These are phyloP conservation scores for Rhimphoctona megacephalus DNA, from an alignment of 2,888 invertebrate genomes.

Conservation along the genomic window DNA sequence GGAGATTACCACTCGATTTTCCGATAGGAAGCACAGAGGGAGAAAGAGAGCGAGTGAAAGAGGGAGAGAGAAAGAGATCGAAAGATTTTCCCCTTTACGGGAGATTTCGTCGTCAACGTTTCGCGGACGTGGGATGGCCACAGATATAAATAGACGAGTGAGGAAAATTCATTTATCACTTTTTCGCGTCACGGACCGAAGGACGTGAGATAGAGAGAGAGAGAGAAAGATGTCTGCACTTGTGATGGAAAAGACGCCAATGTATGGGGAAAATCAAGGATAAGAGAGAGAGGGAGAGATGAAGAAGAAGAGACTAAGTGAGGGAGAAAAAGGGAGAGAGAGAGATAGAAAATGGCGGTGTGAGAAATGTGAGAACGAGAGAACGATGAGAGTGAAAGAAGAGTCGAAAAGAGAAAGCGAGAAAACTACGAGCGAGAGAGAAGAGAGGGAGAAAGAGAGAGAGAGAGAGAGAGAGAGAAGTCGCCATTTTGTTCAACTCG, in stretches of 20 bases:
- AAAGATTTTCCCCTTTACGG: conserved; percentile 27
- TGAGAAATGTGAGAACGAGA: conserved; percentile 33
- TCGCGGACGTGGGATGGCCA: conserved; percentile 63
- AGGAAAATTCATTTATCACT: conserved; percentile 82
- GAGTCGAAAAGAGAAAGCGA: conserved; percentile 48
- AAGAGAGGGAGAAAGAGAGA: conserved; percentile 50
- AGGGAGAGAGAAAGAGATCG: conserved; percentile 2
- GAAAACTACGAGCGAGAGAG: conserved; percentile 8
- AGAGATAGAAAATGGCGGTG: conserved; percentile 52
- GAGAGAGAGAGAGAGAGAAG: conserved; percentile 68
- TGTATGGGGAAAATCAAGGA: conserved; percentile 64
- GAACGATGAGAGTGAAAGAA: conserved; percentile 56
- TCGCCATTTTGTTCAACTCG: conserved; percentile 76
- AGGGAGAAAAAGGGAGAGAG: neutral
- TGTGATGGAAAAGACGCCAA: conserved; percentile 45
- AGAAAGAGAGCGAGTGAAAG: neutral
- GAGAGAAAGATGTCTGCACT: conserved; percentile 54
- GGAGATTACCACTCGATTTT: conserved; percentile 74
- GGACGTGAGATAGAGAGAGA: conserved; percentile 50
- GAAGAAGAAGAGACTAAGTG: conserved; percentile 27
- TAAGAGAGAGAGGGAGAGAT: conserved; percentile 42
- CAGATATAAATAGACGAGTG: conserved; percentile 74
- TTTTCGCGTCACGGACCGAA: conserved; percentile 76
- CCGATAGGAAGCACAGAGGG: conserved; percentile 40
- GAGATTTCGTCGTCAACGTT: conserved; percentile 56